A percentile compares a stretch with the other conserved stretches of the same genome.
Evolutionary conservation across 2,797 vertebrate genomes (phyloP).

Genomic region (Phaenicophaeus curvirostris): DNA sequence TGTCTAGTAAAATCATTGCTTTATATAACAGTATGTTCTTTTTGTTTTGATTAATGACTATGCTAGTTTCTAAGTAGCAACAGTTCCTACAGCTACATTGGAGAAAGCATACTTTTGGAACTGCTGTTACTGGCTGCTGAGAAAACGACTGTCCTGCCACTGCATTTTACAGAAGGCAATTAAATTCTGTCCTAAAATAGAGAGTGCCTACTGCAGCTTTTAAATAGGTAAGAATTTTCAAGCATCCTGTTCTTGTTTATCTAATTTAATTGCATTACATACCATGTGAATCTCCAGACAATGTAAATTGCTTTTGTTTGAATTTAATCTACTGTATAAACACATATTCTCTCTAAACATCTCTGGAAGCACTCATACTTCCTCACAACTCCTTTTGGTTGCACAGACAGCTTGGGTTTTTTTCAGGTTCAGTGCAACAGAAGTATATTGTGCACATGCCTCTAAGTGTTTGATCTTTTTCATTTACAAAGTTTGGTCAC

Average conservation of each 20-base stretch:
- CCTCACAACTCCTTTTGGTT: not conserved
- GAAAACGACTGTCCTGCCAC: conserved; percentile 24
- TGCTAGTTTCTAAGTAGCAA: conserved; percentile 22
- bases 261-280: not conserved
- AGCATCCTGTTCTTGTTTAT: not conserved
- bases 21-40: conserved; percentile 24
- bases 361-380: not conserved
- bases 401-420: not conserved
- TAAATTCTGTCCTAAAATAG: conserved; percentile 7
- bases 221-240: not conserved
- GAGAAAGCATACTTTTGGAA: not conserved
- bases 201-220: not conserved
- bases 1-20: conserved; percentile 35
- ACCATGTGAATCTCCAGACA: not conserved
- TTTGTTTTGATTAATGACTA: conserved; percentile 48
- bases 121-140: not conserved
- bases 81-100: not conserved
- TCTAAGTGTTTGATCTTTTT: not conserved
- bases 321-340: conserved; percentile 46
- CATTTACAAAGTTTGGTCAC: not conserved
- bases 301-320: not conserved
- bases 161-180: not conserved
- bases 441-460: not conserved
- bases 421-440: not conserved
- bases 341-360: not conserved